Percentiles rank a stretch among this genome's conserved stretches.
Evolutionary conservation across 1,140 invertebrate genomes (phyloP).

Genomic region (Eubasilissa regina): DNA sequence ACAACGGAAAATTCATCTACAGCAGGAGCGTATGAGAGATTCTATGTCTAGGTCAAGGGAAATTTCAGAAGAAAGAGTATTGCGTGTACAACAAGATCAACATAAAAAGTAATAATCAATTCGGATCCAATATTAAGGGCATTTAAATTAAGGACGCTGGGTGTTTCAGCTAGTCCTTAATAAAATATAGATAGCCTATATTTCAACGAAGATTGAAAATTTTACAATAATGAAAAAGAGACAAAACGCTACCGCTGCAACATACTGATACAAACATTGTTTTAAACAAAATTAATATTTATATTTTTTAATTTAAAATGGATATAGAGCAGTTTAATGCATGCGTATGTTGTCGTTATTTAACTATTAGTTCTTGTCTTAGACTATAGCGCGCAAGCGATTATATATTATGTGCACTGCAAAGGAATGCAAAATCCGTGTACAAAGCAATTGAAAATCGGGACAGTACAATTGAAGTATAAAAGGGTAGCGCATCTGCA

Average conservation of each 20-base stretch:
- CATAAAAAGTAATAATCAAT: no score
- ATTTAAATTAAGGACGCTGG: no score
- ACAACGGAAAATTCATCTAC: no score
- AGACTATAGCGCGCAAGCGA: background rate
- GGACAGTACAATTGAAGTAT: conserved; percentile 11
- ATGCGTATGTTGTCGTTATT: background rate
- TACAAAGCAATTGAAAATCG: conserved; percentile 1
- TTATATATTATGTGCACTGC: background rate
- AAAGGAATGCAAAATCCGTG: conserved; percentile 14
- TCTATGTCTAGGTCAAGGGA: no score
- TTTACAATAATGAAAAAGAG: no score
- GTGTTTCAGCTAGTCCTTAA: no score
- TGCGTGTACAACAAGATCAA: no score
- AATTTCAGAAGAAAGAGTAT: no score
- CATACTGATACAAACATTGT: background rate
- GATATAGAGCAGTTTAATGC: background rate
- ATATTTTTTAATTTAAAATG: background rate
- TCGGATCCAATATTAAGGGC: no score
- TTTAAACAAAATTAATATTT: background rate
- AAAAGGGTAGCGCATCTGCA: conserved; percentile 11
- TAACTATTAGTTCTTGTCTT: conserved; percentile 17
- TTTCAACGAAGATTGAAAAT: no score
- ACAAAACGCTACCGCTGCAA: background rate
- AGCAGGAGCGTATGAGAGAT: no score
- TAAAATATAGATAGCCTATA: no score